phyloP scores from a whole-genome alignment of 2,113 vertebrate genomes.

The Erpornis zantholeuca region DNA sequence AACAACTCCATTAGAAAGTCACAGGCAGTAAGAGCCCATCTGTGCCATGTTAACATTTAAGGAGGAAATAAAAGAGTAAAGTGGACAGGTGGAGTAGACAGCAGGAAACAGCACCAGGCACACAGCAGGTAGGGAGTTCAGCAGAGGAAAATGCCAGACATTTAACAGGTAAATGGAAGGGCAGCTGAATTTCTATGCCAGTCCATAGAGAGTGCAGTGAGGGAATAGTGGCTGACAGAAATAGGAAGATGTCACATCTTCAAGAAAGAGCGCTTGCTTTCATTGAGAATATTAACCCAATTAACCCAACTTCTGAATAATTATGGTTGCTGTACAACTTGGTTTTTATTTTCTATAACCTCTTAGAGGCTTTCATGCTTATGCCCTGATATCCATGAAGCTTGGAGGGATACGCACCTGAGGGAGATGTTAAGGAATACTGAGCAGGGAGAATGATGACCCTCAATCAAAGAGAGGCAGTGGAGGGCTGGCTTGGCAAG shows the following conservation, averaged over 20 bases:
- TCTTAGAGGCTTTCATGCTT: background rate
- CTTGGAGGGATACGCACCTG: background rate
- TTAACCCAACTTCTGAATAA: conserved; percentile 17
- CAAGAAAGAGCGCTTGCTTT: background rate
- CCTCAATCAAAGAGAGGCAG: background rate
- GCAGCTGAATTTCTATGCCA: conserved; percentile 31
- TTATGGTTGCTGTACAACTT: background rate
- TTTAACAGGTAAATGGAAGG: conserved; percentile 60
- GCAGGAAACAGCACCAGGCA: conserved; percentile 43
- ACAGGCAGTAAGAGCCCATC: conserved; percentile 48
- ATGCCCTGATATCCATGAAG: background rate
- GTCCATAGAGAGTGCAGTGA: background rate
- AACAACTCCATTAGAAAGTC: conserved; percentile 58
- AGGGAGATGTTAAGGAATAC: background rate
- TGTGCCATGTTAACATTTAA: conserved; percentile 61
- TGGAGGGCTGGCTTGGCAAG: background rate
- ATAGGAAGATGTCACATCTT: background rate
- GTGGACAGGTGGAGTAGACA: conserved; percentile 57
- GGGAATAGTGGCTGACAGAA: background rate
- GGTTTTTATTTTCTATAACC: background rate
- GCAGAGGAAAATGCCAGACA: conserved; percentile 49
- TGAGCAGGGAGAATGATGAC: background rate
- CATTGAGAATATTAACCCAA: conserved; percentile 21
- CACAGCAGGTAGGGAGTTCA: conserved; percentile 45
- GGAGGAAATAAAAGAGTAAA: conserved; percentile 63